Evolutionary conservation across 2,888 invertebrate genomes (phyloP), one percentile per base, ranked within the genome.

Genomic region (Lasioglossum malachurum): DNA sequence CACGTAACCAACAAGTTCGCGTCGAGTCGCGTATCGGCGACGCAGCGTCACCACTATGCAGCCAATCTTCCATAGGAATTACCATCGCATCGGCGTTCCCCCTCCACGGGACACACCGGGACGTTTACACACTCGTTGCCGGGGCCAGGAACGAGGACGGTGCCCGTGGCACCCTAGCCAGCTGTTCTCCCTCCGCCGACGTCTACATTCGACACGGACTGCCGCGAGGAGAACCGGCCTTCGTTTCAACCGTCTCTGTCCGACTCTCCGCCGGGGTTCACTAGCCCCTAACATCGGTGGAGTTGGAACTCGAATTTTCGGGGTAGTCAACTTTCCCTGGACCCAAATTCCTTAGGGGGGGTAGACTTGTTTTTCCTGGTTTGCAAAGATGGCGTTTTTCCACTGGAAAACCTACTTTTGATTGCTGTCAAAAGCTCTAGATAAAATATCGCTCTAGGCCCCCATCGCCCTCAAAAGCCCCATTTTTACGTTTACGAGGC

Each of bases 41-140:
- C 84, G 75, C 78, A 86, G 89, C 89, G 87, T 88, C 90, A 87
- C 84, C 87, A 81, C 85, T 89, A 86, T 90, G 90, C 90, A 87
- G 84, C 90, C 90, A 91, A 89, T 91, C 90, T 90, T 91, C 90
- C 73, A 78, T 87, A 88, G 90, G 88, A 90, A 91, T 90, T 90
- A 88, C 86, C 89, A 80, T 86, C 74, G 77, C 57, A 75, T 80
- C 41, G 35, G 41, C 49, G 60, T 67, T 23, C 35, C 1, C 73
- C 31, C 57, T 49, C 69, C 44, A 53, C 53, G 53, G 23, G n/a
- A 53, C 53, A 53, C 53, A 53, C 53, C 53, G 53, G 44, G 84
- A 90, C 64, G 87, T 90, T 85, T 88, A 88, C 88, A 84, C 83
- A 76, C 82, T 86, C 75, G 75, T 80, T 73, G 89, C 31, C 84